Conservation (phyloP, 2,113 vertebrate genomes). For the Athene cunicularia region DNA sequence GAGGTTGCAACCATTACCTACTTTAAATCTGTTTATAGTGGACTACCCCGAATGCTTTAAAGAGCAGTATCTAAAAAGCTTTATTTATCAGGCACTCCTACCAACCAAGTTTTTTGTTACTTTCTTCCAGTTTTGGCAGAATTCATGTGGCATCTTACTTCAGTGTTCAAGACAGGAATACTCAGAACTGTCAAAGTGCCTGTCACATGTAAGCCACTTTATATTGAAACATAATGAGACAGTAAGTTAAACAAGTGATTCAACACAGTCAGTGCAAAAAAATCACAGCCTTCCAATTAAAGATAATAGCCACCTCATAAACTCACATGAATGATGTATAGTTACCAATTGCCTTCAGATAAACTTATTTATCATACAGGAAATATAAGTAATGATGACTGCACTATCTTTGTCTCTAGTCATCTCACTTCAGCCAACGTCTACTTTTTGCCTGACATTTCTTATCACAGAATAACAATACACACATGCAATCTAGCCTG, state of each 20-base stretch:
- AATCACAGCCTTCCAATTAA: neutral
- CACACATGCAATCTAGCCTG: neutral
- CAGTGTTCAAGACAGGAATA: neutral
- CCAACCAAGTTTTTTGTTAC: neutral
- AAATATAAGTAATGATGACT: neutral
- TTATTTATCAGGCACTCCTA: neutral
- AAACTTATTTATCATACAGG: slow-evolving; percentile 9
- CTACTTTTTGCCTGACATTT: neutral
- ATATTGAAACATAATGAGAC: neutral
- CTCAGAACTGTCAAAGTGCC: neutral
- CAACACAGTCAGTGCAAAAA: neutral
- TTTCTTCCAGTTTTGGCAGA: neutral
- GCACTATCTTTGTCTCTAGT: neutral
- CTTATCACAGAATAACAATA: neutral
- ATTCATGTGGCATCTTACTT: neutral
- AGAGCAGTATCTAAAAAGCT: neutral
- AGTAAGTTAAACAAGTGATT: neutral
- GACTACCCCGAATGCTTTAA: neutral
- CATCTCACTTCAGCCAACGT: neutral
- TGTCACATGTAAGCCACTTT: neutral
- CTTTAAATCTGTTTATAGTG: neutral
- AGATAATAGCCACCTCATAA: neutral
- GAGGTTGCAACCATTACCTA: neutral
- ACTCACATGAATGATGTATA: neutral
- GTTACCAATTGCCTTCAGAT: neutral